phyloP scores from a whole-genome alignment of 2,888 invertebrate genomes.

The Cheilosia scutellata region DNA sequence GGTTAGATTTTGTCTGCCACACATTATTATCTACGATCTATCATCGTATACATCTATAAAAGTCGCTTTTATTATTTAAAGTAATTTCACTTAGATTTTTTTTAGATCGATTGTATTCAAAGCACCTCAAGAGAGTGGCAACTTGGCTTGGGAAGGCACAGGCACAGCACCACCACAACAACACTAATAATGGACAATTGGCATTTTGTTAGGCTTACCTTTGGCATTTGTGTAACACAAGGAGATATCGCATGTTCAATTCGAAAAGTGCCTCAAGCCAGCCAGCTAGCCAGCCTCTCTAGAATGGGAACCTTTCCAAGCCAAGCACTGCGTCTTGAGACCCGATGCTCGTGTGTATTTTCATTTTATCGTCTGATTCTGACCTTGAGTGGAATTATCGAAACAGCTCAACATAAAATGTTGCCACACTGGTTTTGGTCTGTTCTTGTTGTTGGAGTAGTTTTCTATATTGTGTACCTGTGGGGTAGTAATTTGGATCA shows the following conservation, averaged over 20 bases:
- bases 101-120: slow-evolving; percentile 13
- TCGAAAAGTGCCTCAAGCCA: slow-evolving; percentile 41
- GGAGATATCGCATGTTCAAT: slow-evolving; percentile 63
- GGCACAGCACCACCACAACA: background rate
- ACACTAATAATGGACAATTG: slow-evolving; percentile 44
- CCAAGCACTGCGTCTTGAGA: slow-evolving; percentile 2
- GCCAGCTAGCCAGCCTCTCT: slow-evolving; percentile 26
- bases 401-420: slow-evolving; percentile 72
- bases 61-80: slow-evolving; percentile 42
- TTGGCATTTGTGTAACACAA: slow-evolving; percentile 69
- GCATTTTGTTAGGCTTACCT: slow-evolving; percentile 48
- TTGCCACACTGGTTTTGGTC: slow-evolving; percentile 65
- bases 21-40: background rate
- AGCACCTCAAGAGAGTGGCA: background rate
- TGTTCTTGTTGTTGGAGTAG: slow-evolving; percentile 31
- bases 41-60: background rate
- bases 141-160: background rate
- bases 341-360: background rate
- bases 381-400: slow-evolving; percentile 72
- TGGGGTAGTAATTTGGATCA: slow-evolving; percentile 66
- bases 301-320: slow-evolving; percentile 48
- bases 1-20: slow-evolving; percentile 3
- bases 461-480: background rate
- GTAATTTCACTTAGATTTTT: slow-evolving; percentile 27
- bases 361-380: background rate